phyloP scores from a whole-genome alignment of 2,113 vertebrate species.

The Callorhinus ursinus region DNA sequence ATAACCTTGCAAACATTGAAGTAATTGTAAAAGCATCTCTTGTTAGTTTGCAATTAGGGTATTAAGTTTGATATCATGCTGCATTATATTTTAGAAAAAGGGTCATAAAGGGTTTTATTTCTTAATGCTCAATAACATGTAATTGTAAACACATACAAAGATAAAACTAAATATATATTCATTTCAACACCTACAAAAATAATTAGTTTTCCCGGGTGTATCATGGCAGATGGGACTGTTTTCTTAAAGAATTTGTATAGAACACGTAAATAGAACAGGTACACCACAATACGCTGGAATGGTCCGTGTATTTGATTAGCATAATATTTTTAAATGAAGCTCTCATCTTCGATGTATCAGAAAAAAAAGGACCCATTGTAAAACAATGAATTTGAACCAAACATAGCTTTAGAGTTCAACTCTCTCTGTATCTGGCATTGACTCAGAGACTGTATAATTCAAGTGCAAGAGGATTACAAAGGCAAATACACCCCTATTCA shows the following conservation, averaged over 20 bases:
- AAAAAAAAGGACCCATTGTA: neutral
- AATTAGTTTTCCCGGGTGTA: constrained; percentile 24
- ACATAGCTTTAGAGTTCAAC: neutral
- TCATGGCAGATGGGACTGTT: neutral
- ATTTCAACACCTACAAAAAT: constrained; percentile 69
- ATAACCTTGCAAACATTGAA: constrained; percentile 81
- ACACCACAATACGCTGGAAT: neutral
- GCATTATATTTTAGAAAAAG: constrained; percentile 65
- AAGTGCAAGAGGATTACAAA: neutral
- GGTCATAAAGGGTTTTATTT: constrained; percentile 53
- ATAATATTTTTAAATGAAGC: neutral
- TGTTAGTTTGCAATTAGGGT: constrained; percentile 73
- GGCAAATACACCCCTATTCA: neutral
- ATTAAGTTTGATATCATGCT: constrained; percentile 77
- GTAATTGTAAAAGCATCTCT: constrained; percentile 80
- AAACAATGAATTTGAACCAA: constrained; percentile 4
- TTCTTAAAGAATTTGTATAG: neutral
- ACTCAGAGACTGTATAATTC: neutral
- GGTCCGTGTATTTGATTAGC: neutral
- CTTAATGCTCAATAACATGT: constrained; percentile 58
- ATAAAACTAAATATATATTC: constrained; percentile 58
- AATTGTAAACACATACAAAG: constrained; percentile 56
- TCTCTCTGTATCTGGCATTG: neutral
- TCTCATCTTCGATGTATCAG: neutral
- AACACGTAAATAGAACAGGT: neutral